Percentiles rank a stretch among this genome's conserved stretches.
Evolutionary conservation across 2,888 invertebrate genomes (phyloP).

Genomic region (Abrostola tripartita): DNA sequence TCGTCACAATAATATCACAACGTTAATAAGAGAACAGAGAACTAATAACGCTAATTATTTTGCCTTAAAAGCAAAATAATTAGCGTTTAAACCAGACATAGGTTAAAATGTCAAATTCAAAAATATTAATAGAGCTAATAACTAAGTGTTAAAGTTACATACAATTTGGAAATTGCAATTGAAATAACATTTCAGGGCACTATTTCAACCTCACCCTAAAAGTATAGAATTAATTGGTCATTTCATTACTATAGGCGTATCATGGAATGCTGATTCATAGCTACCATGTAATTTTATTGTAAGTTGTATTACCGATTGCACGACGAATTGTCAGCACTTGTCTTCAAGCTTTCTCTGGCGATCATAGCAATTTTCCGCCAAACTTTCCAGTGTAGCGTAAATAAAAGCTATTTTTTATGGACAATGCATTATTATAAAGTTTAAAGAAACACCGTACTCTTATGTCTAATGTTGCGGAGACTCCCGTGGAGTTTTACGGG

Average conservation of each 20-base stretch:
- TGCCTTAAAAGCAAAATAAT: too few species aligned
- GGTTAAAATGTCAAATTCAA: too few species aligned
- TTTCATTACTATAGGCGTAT: background rate
- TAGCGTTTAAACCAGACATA: too few species aligned
- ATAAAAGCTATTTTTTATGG: constrained; percentile 13
- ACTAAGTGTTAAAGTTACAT: background rate
- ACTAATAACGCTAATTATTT: too few species aligned
- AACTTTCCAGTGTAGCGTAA: constrained; percentile 31
- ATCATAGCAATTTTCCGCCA: constrained; percentile 40
- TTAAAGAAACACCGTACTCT: background rate
- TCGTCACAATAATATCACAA: too few species aligned
- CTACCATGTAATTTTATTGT: constrained; percentile 20
- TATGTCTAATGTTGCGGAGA: background rate
- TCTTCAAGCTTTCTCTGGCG: constrained; percentile 42
- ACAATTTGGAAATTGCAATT: too few species aligned
- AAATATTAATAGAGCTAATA: background rate
- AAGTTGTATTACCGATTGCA: constrained; percentile 14
- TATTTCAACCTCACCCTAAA: background rate
- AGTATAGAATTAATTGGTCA: background rate
- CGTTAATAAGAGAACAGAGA: too few species aligned
- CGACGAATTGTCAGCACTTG: constrained; percentile 30
- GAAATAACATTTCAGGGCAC: too few species aligned
- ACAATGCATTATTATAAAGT: background rate
- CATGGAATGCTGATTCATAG: background rate
- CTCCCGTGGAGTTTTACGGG: too few species aligned